Conservation (phyloP, 1,140 invertebrate genomes). For the Parasteatoda tepidariorum region DNA sequence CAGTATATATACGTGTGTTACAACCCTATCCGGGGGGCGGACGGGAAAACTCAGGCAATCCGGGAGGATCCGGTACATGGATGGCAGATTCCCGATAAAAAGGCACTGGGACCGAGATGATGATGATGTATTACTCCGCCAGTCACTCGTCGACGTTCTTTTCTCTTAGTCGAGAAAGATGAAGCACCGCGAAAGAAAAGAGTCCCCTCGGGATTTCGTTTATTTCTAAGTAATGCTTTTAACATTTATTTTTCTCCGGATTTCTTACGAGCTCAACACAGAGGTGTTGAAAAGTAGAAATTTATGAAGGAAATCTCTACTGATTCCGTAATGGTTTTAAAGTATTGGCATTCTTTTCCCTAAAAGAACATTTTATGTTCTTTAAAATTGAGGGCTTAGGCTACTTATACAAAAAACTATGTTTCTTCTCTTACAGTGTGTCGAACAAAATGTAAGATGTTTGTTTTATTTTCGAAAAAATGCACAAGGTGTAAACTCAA, state of each 20-base stretch:
- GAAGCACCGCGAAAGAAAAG: slow-evolving; percentile 31
- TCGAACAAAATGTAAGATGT: too few species aligned
- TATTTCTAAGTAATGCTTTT: not conserved
- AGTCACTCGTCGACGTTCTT: slow-evolving; percentile 2
- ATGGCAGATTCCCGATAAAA: slow-evolving; percentile 52
- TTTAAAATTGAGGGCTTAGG: too few species aligned
- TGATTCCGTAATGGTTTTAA: too few species aligned
- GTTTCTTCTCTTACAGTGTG: too few species aligned
- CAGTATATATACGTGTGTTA: slow-evolving; percentile 24
- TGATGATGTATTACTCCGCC: slow-evolving; percentile 54
- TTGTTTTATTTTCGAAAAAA: too few species aligned
- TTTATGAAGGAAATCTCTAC: too few species aligned
- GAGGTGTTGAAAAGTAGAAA: too few species aligned
- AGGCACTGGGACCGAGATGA: slow-evolving; percentile 32
- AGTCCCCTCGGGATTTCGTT: slow-evolving; percentile 15
- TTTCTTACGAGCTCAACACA: too few species aligned
- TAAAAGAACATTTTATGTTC: too few species aligned
- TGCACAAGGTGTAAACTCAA: too few species aligned
- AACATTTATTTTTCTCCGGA: not conserved
- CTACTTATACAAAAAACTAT: too few species aligned
- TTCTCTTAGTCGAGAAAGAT: slow-evolving; percentile 29
- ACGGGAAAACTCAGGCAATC: slow-evolving; percentile 13
- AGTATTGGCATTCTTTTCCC: too few species aligned
- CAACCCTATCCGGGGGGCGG: slow-evolving; percentile 33
- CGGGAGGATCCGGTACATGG: slow-evolving; percentile 43